Conservation (phyloP, 2,888 invertebrate genomes). For the Cephus pygmeus region DNA sequence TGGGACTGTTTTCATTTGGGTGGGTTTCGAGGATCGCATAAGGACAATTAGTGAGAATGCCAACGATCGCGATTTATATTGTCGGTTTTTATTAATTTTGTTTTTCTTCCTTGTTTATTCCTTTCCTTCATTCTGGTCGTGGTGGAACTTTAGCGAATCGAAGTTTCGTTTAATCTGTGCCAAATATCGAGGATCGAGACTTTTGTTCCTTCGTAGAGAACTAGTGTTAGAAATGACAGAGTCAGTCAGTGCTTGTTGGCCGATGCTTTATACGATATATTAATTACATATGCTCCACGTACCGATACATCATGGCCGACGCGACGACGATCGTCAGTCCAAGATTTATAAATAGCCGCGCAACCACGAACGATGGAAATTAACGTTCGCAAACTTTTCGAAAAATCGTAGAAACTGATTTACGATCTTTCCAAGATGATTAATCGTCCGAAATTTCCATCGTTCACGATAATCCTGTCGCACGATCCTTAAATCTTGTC, state of each 20-base stretch:
- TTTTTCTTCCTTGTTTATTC: not conserved
- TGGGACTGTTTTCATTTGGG: not conserved
- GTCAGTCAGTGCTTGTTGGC: constrained; percentile 25
- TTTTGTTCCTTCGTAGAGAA: constrained; percentile 59
- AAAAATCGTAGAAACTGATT: not conserved
- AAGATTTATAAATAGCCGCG: not conserved
- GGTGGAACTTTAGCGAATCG: constrained; percentile 12
- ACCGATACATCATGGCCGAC: not conserved
- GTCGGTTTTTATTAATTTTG: constrained; percentile 20
- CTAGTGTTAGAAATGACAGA: constrained; percentile 30
- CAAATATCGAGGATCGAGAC: constrained; percentile 62
- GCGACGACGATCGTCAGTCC: not conserved
- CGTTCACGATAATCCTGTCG: not conserved
- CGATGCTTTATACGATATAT: constrained; percentile 17
- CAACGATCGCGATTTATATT: constrained; percentile 12
- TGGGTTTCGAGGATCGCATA: not conserved
- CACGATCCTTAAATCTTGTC: not conserved
- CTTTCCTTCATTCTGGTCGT: constrained; percentile 22
- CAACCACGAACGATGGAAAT: not conserved
- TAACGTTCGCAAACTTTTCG: not conserved
- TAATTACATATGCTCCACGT: not conserved
- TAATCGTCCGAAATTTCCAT: not conserved
- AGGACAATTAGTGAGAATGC: not conserved
- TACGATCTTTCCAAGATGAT: not conserved
- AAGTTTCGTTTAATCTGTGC: constrained; percentile 61